Conservation (phyloP, 2,797 vertebrate species). For the Ciconia nigra region DNA sequence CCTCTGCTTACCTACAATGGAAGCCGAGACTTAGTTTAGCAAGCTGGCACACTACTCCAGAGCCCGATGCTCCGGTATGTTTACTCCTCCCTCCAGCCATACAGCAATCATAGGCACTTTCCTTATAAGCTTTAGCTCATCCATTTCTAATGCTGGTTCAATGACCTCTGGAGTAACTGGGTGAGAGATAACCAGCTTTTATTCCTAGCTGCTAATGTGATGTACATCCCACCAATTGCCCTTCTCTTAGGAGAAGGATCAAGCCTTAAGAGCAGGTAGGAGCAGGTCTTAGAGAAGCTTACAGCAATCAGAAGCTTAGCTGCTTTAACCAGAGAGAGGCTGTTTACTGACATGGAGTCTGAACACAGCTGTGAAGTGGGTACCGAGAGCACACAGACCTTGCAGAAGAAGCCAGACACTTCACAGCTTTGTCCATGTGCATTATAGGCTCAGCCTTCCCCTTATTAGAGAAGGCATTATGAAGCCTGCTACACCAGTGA, state of each 20-base stretch:
- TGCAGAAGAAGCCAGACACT: neutral
- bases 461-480: neutral
- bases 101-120: neutral
- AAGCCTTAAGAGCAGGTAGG: conserved; percentile 8
- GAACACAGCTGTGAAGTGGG: neutral
- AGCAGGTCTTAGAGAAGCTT: conserved; percentile 28
- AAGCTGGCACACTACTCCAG: neutral
- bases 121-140: neutral
- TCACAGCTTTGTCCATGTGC: neutral
- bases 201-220: neutral
- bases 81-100: neutral
- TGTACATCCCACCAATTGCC: neutral
- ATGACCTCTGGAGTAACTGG: neutral
- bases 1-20: neutral
- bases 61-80: neutral
- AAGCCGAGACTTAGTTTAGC: neutral
- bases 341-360: neutral
- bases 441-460: neutral
- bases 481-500: neutral
- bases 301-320: conserved; percentile 20
- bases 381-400: neutral
- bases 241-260: conserved; percentile 26
- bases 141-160: conserved; percentile 13
- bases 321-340: neutral
- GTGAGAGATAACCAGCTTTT: conserved; percentile 41